These are phyloP conservation scores for Anarhynchus alexandrinus DNA, from an alignment of 2,113 vertebrate genomes.

Conservation along the genomic window DNA sequence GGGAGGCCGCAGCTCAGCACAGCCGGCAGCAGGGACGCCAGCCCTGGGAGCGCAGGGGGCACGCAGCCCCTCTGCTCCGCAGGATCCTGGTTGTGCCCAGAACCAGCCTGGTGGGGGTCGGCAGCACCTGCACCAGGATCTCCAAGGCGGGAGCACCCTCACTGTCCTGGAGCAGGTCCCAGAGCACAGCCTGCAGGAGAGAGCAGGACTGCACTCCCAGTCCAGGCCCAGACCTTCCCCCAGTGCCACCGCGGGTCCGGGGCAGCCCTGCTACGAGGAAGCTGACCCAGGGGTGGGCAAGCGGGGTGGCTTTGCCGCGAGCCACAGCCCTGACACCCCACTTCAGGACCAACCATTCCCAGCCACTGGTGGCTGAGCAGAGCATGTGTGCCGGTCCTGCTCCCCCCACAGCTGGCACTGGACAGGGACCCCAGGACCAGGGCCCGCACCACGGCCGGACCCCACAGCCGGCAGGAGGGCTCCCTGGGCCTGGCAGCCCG, in stretches of 20 bases:
- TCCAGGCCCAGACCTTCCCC: neutral
- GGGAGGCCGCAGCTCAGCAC: neutral
- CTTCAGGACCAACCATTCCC: neutral
- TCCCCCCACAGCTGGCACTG: neutral
- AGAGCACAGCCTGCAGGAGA: conserved; percentile 77
- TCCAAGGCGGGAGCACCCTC: conserved; percentile 76
- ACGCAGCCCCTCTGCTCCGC: too few species aligned
- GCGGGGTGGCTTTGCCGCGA: neutral
- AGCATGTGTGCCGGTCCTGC: too few species aligned
- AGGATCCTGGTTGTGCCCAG: neutral
- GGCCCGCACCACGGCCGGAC: accelerated
- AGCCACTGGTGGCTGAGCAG: neutral
- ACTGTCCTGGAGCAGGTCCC: conserved; percentile 84
- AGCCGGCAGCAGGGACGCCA: neutral
- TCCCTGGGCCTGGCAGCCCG: neutral
- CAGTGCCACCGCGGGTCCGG: neutral
- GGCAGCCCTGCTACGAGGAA: neutral
- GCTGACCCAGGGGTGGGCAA: neutral
- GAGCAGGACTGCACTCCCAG: neutral
- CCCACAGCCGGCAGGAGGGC: accelerated
- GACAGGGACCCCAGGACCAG: neutral
- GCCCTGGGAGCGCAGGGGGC: neutral
- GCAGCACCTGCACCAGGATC: conserved; percentile 81
- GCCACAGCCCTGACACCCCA: neutral
- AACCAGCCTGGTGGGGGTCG: neutral